Evolutionary conservation across 1,140 invertebrate species (phyloP), one percentile per base, ranked within the genome.

Genomic region (Eupristina koningsbergeri): DNA sequence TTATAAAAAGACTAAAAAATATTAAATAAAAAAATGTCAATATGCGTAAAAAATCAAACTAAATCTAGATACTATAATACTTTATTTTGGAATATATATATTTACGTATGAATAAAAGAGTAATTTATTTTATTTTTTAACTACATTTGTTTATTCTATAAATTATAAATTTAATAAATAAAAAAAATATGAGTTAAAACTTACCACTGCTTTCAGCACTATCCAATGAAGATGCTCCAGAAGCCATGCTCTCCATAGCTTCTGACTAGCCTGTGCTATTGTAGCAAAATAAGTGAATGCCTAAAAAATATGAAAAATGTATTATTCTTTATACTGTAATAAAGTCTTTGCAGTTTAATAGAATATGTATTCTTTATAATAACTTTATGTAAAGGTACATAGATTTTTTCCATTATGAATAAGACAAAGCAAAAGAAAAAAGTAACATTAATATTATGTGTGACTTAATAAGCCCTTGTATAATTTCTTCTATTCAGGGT

Each of bases 151-250:
- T n/a, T n/a, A n/a, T n/a, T n/a, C n/a, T n/a, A n/a, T n/a, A n/a
- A n/a, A n/a, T n/a, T n/a, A n/a, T n/a, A n/a, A n/a, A n/a, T 45
- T 50, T 50, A 50, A 50, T 50, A 50, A 9, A 50, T 13, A 26
- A 53, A 9, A 53, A 3, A 53, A 53, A 53, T 9, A 15, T 15
- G 50, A 19, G 3, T 9, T 53, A 53, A 58, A 22, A 19, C 89
- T 91, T 76, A 93, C 92, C 92, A 86, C 91, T 93, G 87, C 92
- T 93, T 85, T 90, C 92, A 87, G 92, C 91, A 86, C 92, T 93
- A 86, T 93, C 93, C 87, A 93, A 88, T 69, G 93, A 93, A 85
- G 92, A 93, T 86, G 92, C 92, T 85, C 91, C 92, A 89, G 93
- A 93, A 90, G 93, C 92, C 91, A 93, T 93, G 86, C 88, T 89